Base-by-base conservation (phyloP, 92 coral and sea anemone species). In the Nematostella vectensis region DNA sequence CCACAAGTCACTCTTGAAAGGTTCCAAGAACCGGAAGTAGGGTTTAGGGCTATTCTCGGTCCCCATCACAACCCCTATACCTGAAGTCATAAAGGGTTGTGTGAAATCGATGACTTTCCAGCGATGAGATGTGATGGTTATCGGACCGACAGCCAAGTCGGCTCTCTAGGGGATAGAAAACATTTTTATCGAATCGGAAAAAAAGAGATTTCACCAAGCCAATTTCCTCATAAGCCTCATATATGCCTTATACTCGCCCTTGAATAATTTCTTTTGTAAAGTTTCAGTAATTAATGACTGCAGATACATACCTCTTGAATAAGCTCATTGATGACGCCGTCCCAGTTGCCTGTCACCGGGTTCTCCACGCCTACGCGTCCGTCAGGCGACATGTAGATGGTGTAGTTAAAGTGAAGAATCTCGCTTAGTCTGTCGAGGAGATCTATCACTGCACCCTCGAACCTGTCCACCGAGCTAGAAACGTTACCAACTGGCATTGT, bases 11-110 rank as follows among this genome's bases (percentile, higher is more conserved):
- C 40, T 30, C 9, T 57, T 54, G 55, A 81, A 70, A 22, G 88
- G 88, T 25, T 71, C 56, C 2, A 81, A 75, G 26, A 81, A 81
- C 47, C 88, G 74, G 60, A 74, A 81, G 69, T 57, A 62, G 1
- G 53, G 10, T 23, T 53, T 58, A 17, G 63, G 31, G 45, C 48
- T 16, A 8, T 62, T 68, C 2, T 31, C 62, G 6, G 48, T 53
- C 11, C 69, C 70, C 82, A 75, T 75, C 15, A 71, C 64, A 19
- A 75, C 70, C n/a, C 73, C 69, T 21, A 81, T 57, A 42, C 88
- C 79, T 23, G 77, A 31, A 24, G 58, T 63, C 75, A 81, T 58
- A 56, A 48, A 81, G 0, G 88, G 83, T 53, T 81, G 63, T 11
- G 82, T 81, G 60, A 81, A 81, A 55, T 69, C 82, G n/a, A 81